Evolutionary conservation across 2,797 vertebrate species (phyloP).

Genomic region (Malacoraja senta): DNA sequence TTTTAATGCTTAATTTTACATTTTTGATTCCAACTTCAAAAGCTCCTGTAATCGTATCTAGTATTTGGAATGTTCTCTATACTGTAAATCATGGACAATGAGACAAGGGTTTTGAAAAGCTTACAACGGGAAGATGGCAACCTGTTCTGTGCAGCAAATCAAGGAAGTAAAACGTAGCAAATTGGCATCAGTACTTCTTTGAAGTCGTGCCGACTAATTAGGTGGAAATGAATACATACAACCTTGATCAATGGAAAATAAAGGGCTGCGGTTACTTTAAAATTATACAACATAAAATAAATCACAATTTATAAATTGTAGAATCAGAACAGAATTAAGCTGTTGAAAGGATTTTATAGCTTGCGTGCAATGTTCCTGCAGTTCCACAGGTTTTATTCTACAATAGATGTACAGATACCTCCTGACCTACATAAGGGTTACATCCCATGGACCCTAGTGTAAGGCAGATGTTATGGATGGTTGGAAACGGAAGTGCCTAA

Average conservation of each 20-base stretch:
- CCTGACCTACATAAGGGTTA: too few relatives aligned
- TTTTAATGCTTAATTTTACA: not conserved
- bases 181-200: not conserved
- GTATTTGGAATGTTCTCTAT: not conserved
- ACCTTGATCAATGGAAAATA: constrained; percentile 21
- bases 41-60: not conserved
- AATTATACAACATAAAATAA: constrained; percentile 17
- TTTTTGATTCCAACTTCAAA: not conserved
- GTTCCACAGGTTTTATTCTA: not conserved
- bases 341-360: constrained; percentile 8
- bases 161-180: not conserved
- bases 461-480: too few relatives aligned
- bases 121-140: constrained; percentile 2
- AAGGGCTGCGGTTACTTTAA: constrained; percentile 27
- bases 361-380: not conserved
- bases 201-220: not conserved
- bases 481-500: too few relatives aligned
- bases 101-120: not conserved
- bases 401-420: not conserved
- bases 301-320: constrained; percentile 21
- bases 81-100: not conserved
- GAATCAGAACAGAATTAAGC: constrained; percentile 24
- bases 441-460: too few relatives aligned
- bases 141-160: constrained; percentile 24
- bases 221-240: not conserved